Percentiles rank a stretch among this genome's conserved stretches.
Evolutionary conservation across 2,888 invertebrate species (phyloP).

Genomic region (Allygus modestus): DNA sequence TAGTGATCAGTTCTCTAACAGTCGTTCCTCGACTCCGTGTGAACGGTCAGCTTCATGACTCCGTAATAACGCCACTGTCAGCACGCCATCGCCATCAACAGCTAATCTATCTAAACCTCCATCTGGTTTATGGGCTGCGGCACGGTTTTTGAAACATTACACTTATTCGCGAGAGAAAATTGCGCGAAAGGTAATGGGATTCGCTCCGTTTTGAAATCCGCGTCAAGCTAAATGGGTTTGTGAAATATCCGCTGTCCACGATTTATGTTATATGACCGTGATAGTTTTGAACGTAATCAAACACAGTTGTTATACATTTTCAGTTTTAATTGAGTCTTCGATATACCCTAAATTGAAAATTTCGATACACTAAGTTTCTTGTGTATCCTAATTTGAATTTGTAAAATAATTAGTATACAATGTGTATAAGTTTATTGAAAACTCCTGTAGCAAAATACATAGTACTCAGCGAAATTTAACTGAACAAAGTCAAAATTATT

Average conservation of each 20-base stretch:
- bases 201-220: slow-evolving; percentile 17
- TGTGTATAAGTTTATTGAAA: too few species aligned
- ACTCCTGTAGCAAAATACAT: too few species aligned
- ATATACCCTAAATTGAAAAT: too few species aligned
- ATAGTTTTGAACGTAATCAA: neutral
- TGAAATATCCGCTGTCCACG: slow-evolving; percentile 10
- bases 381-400: too few species aligned
- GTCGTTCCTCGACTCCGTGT: neutral
- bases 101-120: neutral
- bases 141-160: slow-evolving; percentile 30
- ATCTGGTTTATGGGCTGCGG: slow-evolving; percentile 19
- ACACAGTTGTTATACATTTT: too few species aligned
- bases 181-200: neutral
- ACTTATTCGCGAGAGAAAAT: slow-evolving; percentile 21
- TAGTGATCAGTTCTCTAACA: neutral
- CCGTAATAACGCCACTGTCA: neutral
- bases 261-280: neutral
- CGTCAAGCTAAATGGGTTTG: slow-evolving; percentile 1
- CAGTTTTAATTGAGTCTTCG: too few species aligned
- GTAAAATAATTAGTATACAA: too few species aligned
- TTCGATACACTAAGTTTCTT: too few species aligned
- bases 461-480: too few species aligned
- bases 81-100: slow-evolving; percentile 36
- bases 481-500: too few species aligned
- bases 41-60: neutral